Base-by-base conservation (phyloP, 1,140 invertebrate species). In the Ceratosolen solmsi region DNA sequence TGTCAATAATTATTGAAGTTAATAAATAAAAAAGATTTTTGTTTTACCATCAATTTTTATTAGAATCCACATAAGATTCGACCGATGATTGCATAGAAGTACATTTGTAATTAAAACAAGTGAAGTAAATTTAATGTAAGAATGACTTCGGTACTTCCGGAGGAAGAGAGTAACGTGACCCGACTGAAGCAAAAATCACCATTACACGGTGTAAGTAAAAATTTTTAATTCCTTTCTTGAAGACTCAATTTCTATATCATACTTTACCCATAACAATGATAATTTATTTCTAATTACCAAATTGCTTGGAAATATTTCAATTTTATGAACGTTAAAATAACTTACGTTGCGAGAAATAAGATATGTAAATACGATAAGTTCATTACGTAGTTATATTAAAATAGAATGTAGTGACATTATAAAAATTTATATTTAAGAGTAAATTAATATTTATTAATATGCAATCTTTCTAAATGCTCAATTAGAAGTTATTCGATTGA, bases 61-160 rank as follows among this genome's bases (percentile, higher is more conserved):
- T n/a, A n/a, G n/a, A n/a, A n/a, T n/a, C n/a, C n/a, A n/a, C n/a
- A n/a, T n/a, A n/a, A n/a, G n/a, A n/a, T n/a, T n/a, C n/a, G n/a
- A n/a, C n/a, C n/a, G n/a, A n/a, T n/a, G n/a, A n/a, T n/a, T n/a
- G n/a, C 36, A 65, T 49, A 30, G 15, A 49, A 30, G 33, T 63
- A 77, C 5, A 49, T 11, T 2, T 60, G 3, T 25, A n/a, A 46
- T 15, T 25, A 70, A 56, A 54, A 20, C n/a, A 80, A 72, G 68
- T n/a, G 51, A 76, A 80, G n/a, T 25, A n/a, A 65, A 46, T 65
- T 56, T 74, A 46, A 84, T 86, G 79, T 81, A 68, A 86, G 80
- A 63, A 91, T 91, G 90, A 90, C 86, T 54, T 88, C 89, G 0
- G 72, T 88, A 51, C 56, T 88, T 49, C 72, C 84, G 13, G 85